Conservation (phyloP, 2,888 invertebrate genomes). For the Rugalucina vietnamica region DNA sequence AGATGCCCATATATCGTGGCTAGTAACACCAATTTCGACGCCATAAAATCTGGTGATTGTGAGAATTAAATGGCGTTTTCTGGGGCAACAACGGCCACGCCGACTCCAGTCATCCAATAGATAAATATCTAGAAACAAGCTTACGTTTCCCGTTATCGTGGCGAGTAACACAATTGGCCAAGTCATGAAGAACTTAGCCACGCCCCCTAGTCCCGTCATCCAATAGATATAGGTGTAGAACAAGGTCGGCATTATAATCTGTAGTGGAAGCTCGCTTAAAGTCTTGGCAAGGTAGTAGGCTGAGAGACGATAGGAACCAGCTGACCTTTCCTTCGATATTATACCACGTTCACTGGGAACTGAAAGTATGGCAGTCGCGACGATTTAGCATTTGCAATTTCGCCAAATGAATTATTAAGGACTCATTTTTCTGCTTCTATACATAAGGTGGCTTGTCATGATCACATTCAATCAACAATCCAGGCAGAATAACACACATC, state of each 20-base stretch:
- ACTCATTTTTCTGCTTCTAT: neutral
- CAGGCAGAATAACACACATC: neutral
- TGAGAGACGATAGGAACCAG: conserved; percentile 89
- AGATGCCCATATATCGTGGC: neutral
- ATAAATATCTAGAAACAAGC: neutral
- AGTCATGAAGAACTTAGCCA: conserved; percentile 88
- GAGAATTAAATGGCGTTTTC: neutral
- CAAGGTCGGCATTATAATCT: conserved; percentile 90
- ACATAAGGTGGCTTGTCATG: neutral
- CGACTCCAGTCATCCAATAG: neutral
- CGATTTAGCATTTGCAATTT: neutral
- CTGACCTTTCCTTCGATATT: conserved; percentile 91
- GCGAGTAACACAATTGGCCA: conserved; percentile 88
- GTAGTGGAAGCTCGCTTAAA: conserved; percentile 91
- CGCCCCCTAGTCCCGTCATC: conserved; percentile 88
- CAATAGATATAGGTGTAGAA: conserved; percentile 91
- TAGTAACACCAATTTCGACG: neutral
- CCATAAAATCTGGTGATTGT: neutral
- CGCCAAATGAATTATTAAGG: neutral
- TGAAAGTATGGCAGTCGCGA: neutral
- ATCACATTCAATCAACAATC: neutral
- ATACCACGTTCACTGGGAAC: conserved; percentile 86
- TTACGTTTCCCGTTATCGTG: conserved; percentile 1
- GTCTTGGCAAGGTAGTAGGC: conserved; percentile 93
- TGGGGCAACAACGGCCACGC: neutral